Conservation (phyloP, 2,888 invertebrate genomes). For the Synanthedon formicaeformis region DNA sequence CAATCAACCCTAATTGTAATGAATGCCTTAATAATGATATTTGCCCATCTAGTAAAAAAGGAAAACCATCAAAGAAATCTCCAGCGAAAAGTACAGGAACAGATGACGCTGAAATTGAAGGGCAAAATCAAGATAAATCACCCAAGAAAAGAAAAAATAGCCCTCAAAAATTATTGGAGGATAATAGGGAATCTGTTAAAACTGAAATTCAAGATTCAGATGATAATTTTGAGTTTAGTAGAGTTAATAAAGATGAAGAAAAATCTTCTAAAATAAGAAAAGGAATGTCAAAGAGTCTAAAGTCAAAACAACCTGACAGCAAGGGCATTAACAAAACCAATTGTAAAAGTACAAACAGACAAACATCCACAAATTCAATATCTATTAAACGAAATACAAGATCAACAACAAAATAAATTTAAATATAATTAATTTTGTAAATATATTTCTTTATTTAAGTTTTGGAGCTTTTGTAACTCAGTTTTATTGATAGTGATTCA, state of each 20-base stretch:
- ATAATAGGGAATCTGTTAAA: background rate
- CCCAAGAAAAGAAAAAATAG: constrained; percentile 1
- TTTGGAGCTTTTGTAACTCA: too few species aligned
- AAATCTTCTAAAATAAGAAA: constrained; percentile 19
- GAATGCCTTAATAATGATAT: constrained; percentile 85
- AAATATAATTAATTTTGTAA: too few species aligned
- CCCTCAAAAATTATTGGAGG: constrained; percentile 4
- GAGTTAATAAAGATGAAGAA: constrained; percentile 9
- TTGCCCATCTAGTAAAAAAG: constrained; percentile 77
- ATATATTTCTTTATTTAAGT: too few species aligned
- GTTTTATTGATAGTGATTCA: too few species aligned
- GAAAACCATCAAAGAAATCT: constrained; percentile 46
- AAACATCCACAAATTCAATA: background rate
- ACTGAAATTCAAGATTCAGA: constrained; percentile 2
- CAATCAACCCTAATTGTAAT: constrained; percentile 84
- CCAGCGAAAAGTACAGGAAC: constrained; percentile 7
- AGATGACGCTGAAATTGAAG: background rate
- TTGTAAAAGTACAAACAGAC: background rate
- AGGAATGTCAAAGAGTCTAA: background rate
- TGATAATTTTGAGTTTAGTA: constrained; percentile 1
- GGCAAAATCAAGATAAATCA: background rate
- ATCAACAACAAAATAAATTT: too few species aligned
- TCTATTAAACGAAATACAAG: too few species aligned
- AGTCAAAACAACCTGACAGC: too few species aligned
- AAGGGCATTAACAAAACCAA: background rate